These are phyloP conservation scores for Drosophila sucinea DNA, from an alignment of 1,140 invertebrate genomes.

Conservation along the genomic window DNA sequence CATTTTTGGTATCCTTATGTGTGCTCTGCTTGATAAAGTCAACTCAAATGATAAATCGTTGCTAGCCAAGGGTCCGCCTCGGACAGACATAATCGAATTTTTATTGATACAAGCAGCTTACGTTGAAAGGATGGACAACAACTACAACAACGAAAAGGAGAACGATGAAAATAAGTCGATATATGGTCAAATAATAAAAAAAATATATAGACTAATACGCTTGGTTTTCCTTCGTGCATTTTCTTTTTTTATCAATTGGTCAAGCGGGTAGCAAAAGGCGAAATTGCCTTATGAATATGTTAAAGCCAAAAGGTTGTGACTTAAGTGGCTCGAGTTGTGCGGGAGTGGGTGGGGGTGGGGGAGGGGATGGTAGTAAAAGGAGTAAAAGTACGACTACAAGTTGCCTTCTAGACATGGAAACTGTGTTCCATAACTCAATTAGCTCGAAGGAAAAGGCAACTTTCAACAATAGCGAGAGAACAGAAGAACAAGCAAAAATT, in stretches of 20 bases:
- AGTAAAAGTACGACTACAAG: conserved; percentile 11
- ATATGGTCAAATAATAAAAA: conserved; percentile 54
- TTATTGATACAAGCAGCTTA: conserved; percentile 82
- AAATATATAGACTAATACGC: conserved; percentile 75
- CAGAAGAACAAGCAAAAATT: conserved; percentile 56
- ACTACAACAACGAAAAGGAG: not conserved
- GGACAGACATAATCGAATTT: conserved; percentile 74
- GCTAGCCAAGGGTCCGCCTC: conserved; percentile 34
- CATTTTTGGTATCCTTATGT: conserved; percentile 38
- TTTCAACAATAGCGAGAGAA: conserved; percentile 11
- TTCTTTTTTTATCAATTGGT: conserved; percentile 72
- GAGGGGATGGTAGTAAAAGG: conserved; percentile 16
- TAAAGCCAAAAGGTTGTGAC: conserved; percentile 44
- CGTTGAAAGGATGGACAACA: conserved; percentile 68
- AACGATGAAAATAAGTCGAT: conserved; percentile 44
- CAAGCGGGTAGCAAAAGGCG: conserved; percentile 14
- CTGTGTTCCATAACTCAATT: conserved; percentile 68
- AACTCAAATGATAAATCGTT: conserved; percentile 75
- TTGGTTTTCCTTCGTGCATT: not conserved
- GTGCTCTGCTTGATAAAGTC: conserved; percentile 68
- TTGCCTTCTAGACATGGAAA: conserved; percentile 25
- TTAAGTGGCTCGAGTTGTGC: conserved; percentile 24
- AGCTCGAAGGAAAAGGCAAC: conserved; percentile 55
- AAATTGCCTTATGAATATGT: conserved; percentile 75
- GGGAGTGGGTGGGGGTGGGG: not conserved